Percentiles rank a stretch among this genome's conserved stretches.
Conservation (phyloP, 1,140 invertebrate species). For the Drosophila leontia region DNA sequence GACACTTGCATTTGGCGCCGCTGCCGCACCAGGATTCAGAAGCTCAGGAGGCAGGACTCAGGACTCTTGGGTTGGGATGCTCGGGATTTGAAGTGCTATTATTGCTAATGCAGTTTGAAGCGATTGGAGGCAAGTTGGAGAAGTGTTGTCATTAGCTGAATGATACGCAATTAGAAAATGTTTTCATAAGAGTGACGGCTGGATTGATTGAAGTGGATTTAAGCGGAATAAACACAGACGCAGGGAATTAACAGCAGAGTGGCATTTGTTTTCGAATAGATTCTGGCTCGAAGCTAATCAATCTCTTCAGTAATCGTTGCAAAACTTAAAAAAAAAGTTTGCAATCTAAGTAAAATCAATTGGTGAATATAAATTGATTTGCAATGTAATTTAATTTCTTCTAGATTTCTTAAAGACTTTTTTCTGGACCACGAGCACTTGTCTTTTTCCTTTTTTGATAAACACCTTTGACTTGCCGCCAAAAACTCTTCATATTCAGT, state of each 20-base stretch:
- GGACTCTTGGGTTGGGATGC: background rate
- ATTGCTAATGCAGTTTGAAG: conserved; percentile 52
- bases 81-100: conserved; percentile 35
- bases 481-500: conserved; percentile 32
- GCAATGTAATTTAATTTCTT: background rate
- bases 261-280: background rate
- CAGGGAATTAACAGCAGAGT: background rate
- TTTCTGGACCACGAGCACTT: background rate
- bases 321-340: background rate
- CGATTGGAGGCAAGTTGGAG: conserved; percentile 26
- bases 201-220: conserved; percentile 15
- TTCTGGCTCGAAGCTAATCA: background rate
- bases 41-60: background rate
- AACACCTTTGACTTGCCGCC: conserved; percentile 39
- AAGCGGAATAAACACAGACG: background rate
- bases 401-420: background rate
- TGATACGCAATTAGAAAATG: conserved; percentile 30
- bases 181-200: conserved; percentile 17
- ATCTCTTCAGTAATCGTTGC: background rate
- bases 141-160: conserved; percentile 31
- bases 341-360: background rate
- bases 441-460: background rate
- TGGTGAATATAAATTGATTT: background rate
- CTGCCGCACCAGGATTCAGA: conserved; percentile 18
- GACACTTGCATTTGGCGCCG: conserved; percentile 69